phyloP scores from a whole-genome alignment of 2,113 vertebrate genomes.

The Prietella phreatophila region DNA sequence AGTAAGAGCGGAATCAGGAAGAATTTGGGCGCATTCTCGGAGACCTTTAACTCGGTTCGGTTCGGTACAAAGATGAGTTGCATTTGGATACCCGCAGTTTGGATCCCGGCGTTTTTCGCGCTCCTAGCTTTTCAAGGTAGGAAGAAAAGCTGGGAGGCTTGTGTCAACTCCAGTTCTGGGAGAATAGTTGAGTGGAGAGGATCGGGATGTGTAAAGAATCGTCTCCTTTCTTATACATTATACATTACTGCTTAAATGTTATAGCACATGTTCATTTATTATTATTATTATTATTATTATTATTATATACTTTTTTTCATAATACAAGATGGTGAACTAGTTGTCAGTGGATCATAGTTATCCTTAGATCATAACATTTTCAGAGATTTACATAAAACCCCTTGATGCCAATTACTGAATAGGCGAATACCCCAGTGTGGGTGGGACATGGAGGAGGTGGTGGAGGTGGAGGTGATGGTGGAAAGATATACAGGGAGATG shows the following conservation, averaged over 20 bases:
- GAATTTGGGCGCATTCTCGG: background rate
- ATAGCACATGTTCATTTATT: background rate
- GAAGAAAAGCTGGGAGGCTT: background rate
- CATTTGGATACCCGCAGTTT: conserved; percentile 57
- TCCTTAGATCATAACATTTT: background rate
- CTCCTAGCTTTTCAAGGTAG: conserved; percentile 58
- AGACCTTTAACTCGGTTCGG: conserved; percentile 11
- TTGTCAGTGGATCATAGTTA: background rate
- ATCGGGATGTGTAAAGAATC: background rate
- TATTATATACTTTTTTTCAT: background rate
- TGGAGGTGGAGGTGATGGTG: background rate
- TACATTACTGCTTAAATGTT: background rate
- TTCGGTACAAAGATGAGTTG: conserved; percentile 45
- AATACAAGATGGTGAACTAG: background rate
- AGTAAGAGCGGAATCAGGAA: conserved; percentile 10
- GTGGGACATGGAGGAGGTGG: background rate
- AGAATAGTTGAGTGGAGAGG: conserved; percentile 1
- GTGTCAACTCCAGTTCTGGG: background rate
- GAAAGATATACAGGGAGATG: background rate
- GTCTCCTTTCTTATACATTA: background rate
- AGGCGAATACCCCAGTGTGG: background rate
- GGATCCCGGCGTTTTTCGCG: conserved; percentile 51
- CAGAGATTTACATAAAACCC: background rate
- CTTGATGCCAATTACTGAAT: background rate
- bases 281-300: background rate